Base-by-base conservation (phyloP, 2,113 vertebrate genomes). In the Setophaga kirtlandii region DNA sequence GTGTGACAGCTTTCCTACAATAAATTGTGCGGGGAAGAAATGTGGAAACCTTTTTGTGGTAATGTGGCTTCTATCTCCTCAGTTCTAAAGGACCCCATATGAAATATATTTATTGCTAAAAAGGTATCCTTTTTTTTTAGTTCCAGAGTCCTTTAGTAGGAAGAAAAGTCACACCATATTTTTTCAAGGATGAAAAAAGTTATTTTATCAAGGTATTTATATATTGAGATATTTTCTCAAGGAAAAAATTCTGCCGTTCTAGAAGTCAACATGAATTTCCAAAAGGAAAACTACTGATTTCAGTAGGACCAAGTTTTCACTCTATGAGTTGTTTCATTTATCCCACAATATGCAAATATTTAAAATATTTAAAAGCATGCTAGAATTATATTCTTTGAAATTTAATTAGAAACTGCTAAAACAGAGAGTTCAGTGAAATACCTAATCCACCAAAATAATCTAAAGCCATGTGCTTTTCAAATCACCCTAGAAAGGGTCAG, bases 361-460 rank as follows among this genome's bases (percentile, higher is more conserved):
- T 93, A 35, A 96, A 83, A 90, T 91, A 95, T 96, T 93, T 95
- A 5, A 96, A 97, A 97, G 87, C 44, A 83, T 71, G 22, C 64
- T 84, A 44, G 62, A 92, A 83, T 95, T 96, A 91, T 83, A 87
- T 93, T 87, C 30, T 94, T 87, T 94, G 49, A 87, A 96, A 97
- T 96, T 94, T 96, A 93, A 91, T 94, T 96, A 96, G 87, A 95
- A 97, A 71, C 89, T 97, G 65, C 63, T 95, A 96, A 93, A 92
- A 67, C 81, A 96, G 87, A 96, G 89, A 93, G 70, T 75, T 96
- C 92, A 85, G 82, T 83, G 95, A 97, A 98, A 96, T 96, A 97
- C 73, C 87, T 96, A 97, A 97, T 96, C 91, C 81, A 90, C 94
- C 87, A 97, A 90, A 97, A 95, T 97, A 96, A 96, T 87, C 76